Base-by-base conservation (phyloP, 2,113 vertebrate species). In the Microtus montanus region DNA sequence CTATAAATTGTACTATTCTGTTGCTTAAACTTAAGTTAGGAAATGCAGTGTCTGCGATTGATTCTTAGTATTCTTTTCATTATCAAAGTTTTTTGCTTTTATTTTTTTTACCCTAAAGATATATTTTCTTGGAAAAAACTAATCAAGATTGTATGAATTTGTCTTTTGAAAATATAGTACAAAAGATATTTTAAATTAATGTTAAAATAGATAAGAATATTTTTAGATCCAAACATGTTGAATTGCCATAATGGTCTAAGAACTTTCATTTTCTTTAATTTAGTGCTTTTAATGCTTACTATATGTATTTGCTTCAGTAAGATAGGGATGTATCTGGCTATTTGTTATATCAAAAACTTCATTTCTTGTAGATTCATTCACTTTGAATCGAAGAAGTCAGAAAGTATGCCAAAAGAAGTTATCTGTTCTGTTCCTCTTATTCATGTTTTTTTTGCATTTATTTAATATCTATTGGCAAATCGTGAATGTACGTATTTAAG, bases 131-230 rank as follows among this genome's bases (percentile, higher is more conserved):
- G 13, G 7, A 24, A 5, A 68, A 44, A 35, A 3, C 49, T 91
- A 73, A 95, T 38, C 75, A 89, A 95, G 8, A 87, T 66, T 92
- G 83, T 75, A 61, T 73, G 38, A 3, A 38, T 26, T 83, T 93
- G 15, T 11, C 95, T 96, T 97, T 92, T 41, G 8, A 75, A 78
- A 77, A 61, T 96, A 4, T 30, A 20, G 28, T 95, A 33, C 74
- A 71, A 61, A 97, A 87, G 14, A 44, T 88, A 6, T 44, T 95
- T 68, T 92, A 71, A 94, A 89, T 90, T 95, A 89, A n/a, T 2
- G 2, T 71, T 24, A 84, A 90, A 90, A 84, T 78, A 71, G 2
- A 22, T 33, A 80, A 66, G 41, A 86, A 47, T 91, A 78, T 54
- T 64, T 95, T 47, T 66, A 82, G 58, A 96, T 74, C 2, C 90